Base-by-base conservation (phyloP, 2,888 invertebrate species). In the Ophion slaviceki region DNA sequence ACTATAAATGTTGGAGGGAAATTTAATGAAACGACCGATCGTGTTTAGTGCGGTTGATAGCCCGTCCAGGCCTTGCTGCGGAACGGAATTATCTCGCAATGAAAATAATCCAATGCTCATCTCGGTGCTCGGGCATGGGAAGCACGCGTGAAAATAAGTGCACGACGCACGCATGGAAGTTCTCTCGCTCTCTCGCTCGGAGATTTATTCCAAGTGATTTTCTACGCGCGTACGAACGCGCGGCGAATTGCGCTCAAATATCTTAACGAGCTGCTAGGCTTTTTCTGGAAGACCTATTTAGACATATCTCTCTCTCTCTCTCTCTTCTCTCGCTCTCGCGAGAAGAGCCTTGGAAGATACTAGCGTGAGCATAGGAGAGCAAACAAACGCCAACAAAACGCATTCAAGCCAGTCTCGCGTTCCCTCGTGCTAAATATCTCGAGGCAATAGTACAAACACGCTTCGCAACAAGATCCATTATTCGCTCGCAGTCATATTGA, bases 161-260 rank as follows among this genome's bases (percentile, higher is more conserved):
- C 47, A 76, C 57, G 24, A 76, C 57, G 40, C 24, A 32, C 6
- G 40, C 45, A 10, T 20, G 40, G 28, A 7, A 76, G 62, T 62
- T 62, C 53, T 6, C 45, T 71, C 40, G 57, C 57, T 53, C 14
- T 11, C 53, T 53, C 53, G 2, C 53, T 53, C 53, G 53, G 57
- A 45, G 68, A 32, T 53, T 61, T 40, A 67, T 72, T 17, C 76
- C 40, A 70, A 70, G 64, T 72, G 70, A 66, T 77, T 59, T 59
- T 74, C 45, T 59, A 83, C 61, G 57, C 64, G 28, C 61, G 66
- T 61, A 11, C 59, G 47, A 78, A 82, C 84, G 78, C 78, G 53
- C 53, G 53, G 53, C 74, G 81, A 90, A 90, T 90, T 57, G 53
- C 80, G 88, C 89, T 88, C 89, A 91, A 91, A 92, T 91, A 91